These are phyloP conservation scores for Saccostrea echinata DNA, from an alignment of 1,140 invertebrate species.

Conservation along the genomic window DNA sequence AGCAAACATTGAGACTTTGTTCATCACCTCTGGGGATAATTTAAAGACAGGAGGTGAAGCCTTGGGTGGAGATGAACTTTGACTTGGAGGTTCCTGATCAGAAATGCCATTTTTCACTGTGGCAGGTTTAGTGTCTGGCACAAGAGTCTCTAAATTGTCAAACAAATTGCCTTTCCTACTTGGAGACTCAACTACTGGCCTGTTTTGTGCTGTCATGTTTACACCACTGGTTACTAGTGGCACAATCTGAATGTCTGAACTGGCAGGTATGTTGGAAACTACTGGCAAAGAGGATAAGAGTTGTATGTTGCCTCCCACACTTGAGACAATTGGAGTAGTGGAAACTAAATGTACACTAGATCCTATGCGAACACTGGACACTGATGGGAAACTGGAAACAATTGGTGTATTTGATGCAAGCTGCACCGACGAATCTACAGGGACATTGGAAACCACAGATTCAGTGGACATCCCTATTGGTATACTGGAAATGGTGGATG, in stretches of 20 bases:
- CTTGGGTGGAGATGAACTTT: background rate
- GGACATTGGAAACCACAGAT: background rate
- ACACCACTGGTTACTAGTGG: background rate
- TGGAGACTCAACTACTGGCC: background rate
- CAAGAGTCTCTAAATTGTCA: constrained; percentile 53
- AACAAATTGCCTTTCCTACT: constrained; percentile 55
- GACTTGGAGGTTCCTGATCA: background rate
- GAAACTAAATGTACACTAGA: background rate
- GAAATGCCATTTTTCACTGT: background rate
- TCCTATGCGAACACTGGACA: background rate
- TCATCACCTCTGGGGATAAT: constrained; percentile 48
- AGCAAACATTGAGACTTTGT: constrained; percentile 58
- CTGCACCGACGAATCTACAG: background rate
- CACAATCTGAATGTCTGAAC: background rate
- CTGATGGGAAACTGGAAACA: background rate
- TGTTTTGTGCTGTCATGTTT: constrained; percentile 12
- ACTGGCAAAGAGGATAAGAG: constrained; percentile 1
- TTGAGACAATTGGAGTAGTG: background rate
- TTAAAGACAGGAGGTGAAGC: background rate
- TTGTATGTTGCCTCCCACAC: background rate
- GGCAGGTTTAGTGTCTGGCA: constrained; percentile 17
- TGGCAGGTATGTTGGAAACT: background rate
- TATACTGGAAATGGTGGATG: background rate
- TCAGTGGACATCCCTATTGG: background rate
- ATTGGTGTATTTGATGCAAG: background rate